Percentiles rank a stretch among this genome's conserved stretches.
Conservation (phyloP, 2,113 vertebrate species). For the Cyrtonyx montezumae region DNA sequence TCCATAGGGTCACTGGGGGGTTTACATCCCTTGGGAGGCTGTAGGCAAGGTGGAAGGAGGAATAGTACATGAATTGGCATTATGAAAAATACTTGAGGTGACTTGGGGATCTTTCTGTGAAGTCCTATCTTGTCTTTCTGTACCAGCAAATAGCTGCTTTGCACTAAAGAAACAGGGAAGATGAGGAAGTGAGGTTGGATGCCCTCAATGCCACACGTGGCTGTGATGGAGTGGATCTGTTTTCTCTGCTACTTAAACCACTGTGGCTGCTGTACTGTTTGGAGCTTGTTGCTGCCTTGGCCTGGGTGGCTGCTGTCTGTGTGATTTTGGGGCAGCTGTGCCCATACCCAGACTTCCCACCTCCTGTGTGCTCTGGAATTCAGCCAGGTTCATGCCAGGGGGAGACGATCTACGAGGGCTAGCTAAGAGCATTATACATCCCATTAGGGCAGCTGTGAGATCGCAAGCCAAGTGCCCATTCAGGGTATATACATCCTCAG, state of each 20-base stretch:
- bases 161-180: accelerated
- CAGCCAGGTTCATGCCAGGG: accelerated
- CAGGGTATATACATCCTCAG: not conserved
- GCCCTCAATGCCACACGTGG: accelerated
- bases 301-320: not conserved
- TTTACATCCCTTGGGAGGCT: not conserved
- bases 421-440: not conserved
- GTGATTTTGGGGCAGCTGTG: not conserved
- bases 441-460: not conserved
- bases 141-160: not conserved
- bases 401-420: not conserved
- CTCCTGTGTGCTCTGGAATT: accelerated
- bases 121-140: not conserved
- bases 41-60: not conserved
- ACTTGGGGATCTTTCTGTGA: not conserved
- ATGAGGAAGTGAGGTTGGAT: not conserved
- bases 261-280: not conserved
- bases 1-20: not conserved
- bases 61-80: not conserved
- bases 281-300: not conserved
- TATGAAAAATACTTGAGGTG: not conserved
- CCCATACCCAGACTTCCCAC: not conserved
- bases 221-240: not conserved
- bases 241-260: not conserved
- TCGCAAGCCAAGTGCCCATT: not conserved